phyloP scores from a whole-genome alignment of 92 coral and sea anemone species.

The Heliopora coerulea region DNA sequence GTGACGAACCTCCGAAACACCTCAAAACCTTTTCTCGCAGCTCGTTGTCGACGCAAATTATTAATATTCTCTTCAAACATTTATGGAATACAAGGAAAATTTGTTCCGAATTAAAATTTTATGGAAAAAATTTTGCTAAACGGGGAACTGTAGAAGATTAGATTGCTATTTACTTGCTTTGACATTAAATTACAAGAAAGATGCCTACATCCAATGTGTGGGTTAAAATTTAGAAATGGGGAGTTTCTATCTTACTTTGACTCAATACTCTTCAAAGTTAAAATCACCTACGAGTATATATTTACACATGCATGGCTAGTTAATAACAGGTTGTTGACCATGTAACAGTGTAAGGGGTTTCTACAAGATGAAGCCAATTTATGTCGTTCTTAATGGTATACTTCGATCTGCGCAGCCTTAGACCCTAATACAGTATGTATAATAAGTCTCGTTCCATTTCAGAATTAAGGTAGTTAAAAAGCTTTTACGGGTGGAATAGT shows the following conservation, averaged over 20 bases:
- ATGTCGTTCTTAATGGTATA: no score
- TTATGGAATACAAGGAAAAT: constrained; percentile 38
- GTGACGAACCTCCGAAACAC: background rate
- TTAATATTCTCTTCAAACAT: constrained; percentile 42
- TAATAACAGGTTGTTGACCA: constrained; percentile 20
- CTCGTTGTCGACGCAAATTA: constrained; percentile 31
- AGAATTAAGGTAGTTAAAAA: no score
- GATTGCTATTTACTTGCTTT: no score
- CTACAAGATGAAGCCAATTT: no score
- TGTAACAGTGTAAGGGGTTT: no score
- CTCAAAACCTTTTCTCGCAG: background rate
- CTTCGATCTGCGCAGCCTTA: no score
- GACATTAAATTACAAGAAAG: no score
- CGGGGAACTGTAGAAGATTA: background rate
- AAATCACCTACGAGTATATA: background rate
- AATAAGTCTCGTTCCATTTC: no score
- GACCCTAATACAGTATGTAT: no score
- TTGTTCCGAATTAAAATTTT: constrained; percentile 37
- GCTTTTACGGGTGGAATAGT: no score
- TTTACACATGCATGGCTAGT: constrained; percentile 24
- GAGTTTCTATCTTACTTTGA: background rate
- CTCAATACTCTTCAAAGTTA: background rate
- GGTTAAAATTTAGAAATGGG: no score
- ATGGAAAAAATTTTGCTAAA: constrained; percentile 18
- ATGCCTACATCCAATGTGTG: no score